A percentile compares a stretch with the other conserved stretches of the same genome.
Evolutionary conservation across 2,888 invertebrate genomes (phyloP).

Genomic region (Cyclophora punctaria): DNA sequence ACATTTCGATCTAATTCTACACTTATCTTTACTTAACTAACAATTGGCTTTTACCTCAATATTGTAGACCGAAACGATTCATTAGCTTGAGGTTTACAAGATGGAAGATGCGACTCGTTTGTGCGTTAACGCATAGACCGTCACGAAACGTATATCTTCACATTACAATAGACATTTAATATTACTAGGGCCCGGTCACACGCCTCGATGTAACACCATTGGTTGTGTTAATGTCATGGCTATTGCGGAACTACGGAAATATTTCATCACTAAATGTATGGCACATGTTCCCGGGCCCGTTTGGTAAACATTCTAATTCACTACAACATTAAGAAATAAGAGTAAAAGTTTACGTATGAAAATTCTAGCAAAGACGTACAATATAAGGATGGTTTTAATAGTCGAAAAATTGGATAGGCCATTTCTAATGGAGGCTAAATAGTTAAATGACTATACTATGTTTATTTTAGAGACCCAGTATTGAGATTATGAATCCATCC

Average conservation of each 20-base stretch:
- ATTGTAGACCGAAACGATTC: slow-evolving; percentile 37
- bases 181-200: neutral
- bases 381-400: slow-evolving; percentile 21
- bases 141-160: slow-evolving; percentile 26
- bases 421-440: slow-evolving; percentile 15
- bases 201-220: neutral
- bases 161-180: slow-evolving; percentile 25
- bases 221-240: slow-evolving; percentile 11
- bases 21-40: slow-evolving; percentile 65
- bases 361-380: slow-evolving; percentile 43
- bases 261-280: no score
- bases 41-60: slow-evolving; percentile 57
- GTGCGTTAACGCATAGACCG: slow-evolving; percentile 41
- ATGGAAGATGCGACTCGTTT: slow-evolving; percentile 34
- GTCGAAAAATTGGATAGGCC: slow-evolving; percentile 28
- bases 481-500: no score
- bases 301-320: slow-evolving; percentile 34
- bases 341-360: slow-evolving; percentile 58
- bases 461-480: no score
- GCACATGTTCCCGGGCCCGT: slow-evolving; percentile 26
- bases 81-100: slow-evolving; percentile 34
- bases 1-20: slow-evolving; percentile 51
- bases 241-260: slow-evolving; percentile 2
- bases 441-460: neutral
- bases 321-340: slow-evolving; percentile 47